phyloP scores from a whole-genome alignment of 2,113 vertebrate species.

The Mesitornis unicolor region DNA sequence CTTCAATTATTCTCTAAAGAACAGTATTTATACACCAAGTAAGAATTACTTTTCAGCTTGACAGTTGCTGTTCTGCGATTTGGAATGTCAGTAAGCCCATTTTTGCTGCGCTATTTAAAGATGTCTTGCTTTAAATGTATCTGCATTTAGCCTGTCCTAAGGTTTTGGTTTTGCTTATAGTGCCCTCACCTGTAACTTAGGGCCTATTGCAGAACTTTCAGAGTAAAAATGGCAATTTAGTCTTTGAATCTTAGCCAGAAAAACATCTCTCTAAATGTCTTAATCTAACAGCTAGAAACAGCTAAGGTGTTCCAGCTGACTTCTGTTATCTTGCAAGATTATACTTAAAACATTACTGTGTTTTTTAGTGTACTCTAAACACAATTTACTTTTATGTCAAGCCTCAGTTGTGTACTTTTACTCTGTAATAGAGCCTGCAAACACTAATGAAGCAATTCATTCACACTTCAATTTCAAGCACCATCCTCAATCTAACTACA shows the following conservation, averaged over 20 bases:
- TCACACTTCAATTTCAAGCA: background rate
- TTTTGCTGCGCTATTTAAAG: background rate
- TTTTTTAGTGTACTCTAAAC: background rate
- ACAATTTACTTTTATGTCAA: background rate
- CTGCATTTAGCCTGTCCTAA: background rate
- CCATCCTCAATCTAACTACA: background rate
- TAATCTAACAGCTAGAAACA: background rate
- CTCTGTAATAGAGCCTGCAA: background rate
- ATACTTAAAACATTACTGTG: background rate
- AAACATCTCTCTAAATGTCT: background rate
- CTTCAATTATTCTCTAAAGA: background rate
- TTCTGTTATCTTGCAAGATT: background rate
- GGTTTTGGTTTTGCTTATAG: conserved; percentile 51
- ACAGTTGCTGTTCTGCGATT: background rate
- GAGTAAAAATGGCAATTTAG: background rate
- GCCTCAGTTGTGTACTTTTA: background rate
- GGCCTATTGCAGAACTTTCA: conserved; percentile 21
- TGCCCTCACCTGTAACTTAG: conserved; percentile 62
- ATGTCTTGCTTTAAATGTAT: background rate
- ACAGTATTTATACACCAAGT: background rate
- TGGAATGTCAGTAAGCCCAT: background rate
- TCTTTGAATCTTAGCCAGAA: background rate
- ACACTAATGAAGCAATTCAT: background rate
- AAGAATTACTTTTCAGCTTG: background rate
- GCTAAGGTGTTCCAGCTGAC: background rate